These are phyloP conservation scores for Oryzias woworae DNA, from an alignment of 2,113 vertebrate genomes.

Conservation along the genomic window DNA sequence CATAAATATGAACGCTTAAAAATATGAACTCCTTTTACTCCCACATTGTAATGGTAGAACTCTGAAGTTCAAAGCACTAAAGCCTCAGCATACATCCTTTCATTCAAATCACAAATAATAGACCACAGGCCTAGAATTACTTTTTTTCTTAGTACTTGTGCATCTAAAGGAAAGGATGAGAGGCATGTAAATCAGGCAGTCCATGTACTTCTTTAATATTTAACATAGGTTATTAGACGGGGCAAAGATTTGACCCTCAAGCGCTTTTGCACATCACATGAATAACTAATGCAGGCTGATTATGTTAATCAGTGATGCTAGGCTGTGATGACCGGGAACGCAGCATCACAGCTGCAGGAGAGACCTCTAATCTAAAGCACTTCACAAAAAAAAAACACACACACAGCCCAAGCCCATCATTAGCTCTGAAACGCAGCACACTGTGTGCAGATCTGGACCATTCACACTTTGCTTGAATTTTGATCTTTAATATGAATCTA, in stretches of 20 bases:
- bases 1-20: conserved; percentile 29
- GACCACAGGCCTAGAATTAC: conserved; percentile 55
- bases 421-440: conserved; percentile 63
- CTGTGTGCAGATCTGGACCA: conserved; percentile 56
- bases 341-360: conserved; percentile 66
- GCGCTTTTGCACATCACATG: conserved; percentile 78
- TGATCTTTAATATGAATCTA: conserved; percentile 63
- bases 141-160: conserved; percentile 48
- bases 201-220: conserved; percentile 82
- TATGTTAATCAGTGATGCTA: conserved; percentile 78
- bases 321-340: conserved; percentile 73
- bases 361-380: conserved; percentile 70
- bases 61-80: conserved; percentile 47
- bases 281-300: conserved; percentile 82
- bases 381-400: conserved; percentile 63
- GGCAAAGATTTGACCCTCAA: conserved; percentile 79
- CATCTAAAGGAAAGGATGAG: conserved; percentile 71
- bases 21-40: conserved; percentile 18
- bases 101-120: conserved; percentile 52
- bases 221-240: conserved; percentile 84
- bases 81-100: conserved; percentile 34
- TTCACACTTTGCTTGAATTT: conserved; percentile 72
- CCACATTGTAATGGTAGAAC: conserved; percentile 36
- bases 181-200: conserved; percentile 79
- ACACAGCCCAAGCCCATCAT: conserved; percentile 63